These are phyloP conservation scores for Astropecten irregularis DNA, from an alignment of 53 echinoderm and acorn worm species.

Conservation along the genomic window DNA sequence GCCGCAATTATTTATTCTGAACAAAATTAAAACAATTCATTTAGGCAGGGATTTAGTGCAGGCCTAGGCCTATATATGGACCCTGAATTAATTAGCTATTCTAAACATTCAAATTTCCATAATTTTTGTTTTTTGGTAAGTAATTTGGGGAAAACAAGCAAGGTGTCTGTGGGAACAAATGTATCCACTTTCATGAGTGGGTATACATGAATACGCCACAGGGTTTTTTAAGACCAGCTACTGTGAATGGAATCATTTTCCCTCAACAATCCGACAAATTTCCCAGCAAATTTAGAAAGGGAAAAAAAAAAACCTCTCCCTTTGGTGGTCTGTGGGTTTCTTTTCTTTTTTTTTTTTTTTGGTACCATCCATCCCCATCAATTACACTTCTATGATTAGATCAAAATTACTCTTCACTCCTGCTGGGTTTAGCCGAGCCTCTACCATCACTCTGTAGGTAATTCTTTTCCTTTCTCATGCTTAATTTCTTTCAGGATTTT, in stretches of 20 bases:
- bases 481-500: neutral
- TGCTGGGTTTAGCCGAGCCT: slow-evolving; percentile 12
- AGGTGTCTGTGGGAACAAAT: no score
- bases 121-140: no score
- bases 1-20: no score
- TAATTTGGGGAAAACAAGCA: no score
- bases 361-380: neutral
- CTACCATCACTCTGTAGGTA: neutral
- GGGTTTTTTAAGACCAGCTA: no score
- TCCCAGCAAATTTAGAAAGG: neutral
- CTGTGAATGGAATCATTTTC: neutral
- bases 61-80: no score
- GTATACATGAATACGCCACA: no score
- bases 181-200: no score
- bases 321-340: slow-evolving; percentile 25
- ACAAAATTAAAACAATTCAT: no score
- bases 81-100: no score
- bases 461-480: neutral
- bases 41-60: no score
- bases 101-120: no score
- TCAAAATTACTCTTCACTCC: slow-evolving; percentile 37
- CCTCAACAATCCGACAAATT: neutral
- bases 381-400: slow-evolving; percentile 31
- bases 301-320: neutral
- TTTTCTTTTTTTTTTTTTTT: neutral